These are phyloP conservation scores for Euphydryas editha DNA, from an alignment of 2,888 invertebrate species.

Conservation along the genomic window DNA sequence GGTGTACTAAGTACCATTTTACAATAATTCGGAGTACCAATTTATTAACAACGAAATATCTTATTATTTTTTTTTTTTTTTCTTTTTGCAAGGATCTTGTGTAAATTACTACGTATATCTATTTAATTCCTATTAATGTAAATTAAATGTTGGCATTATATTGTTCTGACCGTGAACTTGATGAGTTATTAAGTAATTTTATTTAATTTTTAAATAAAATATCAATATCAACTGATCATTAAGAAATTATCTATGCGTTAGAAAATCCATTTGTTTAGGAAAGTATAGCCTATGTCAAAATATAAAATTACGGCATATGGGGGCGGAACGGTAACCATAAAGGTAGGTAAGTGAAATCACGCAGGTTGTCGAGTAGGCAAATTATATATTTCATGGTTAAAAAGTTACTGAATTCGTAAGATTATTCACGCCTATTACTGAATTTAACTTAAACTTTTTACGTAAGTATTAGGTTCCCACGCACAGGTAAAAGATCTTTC, in stretches of 20 bases:
- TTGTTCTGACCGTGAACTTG: too few species aligned
- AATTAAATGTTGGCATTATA: too few species aligned
- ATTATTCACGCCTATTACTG: conserved; percentile 36
- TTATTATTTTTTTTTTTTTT: background rate
- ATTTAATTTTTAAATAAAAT: too few species aligned
- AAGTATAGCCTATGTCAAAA: too few species aligned
- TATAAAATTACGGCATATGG: too few species aligned
- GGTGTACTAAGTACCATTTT: conserved; percentile 53
- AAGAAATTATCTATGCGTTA: too few species aligned
- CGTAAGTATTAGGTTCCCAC: background rate
- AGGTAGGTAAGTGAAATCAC: too few species aligned
- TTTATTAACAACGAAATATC: background rate
- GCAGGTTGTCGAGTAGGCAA: conserved; percentile 1
- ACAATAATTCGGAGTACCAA: conserved; percentile 29
- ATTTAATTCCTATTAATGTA: too few species aligned
- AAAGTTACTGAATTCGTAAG: conserved; percentile 28
- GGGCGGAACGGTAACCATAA: too few species aligned
- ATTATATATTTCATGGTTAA: conserved; percentile 28
- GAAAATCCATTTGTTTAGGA: too few species aligned
- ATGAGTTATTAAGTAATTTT: background rate
- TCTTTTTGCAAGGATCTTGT: background rate
- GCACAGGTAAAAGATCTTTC: background rate
- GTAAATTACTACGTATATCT: too few species aligned
- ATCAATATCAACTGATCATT: too few species aligned
- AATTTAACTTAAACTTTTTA: conserved; percentile 16